Conservation (phyloP, 2,113 vertebrate species). For the Xiphophorus maculatus region DNA sequence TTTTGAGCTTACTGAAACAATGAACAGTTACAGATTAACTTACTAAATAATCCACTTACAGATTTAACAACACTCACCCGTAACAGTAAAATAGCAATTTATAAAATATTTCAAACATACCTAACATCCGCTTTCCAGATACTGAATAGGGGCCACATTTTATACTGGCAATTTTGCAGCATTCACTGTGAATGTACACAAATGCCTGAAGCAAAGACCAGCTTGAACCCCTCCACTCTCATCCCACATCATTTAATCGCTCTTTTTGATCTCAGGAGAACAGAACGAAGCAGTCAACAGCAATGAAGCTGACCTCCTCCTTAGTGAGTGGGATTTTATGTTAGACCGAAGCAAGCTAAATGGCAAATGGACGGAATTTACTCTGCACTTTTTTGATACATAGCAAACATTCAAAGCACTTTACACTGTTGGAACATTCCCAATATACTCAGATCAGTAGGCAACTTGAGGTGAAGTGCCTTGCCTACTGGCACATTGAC, state of each 20-base stretch:
- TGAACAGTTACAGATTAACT: neutral
- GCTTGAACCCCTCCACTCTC: slow-evolving; percentile 18
- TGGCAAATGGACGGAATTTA: neutral
- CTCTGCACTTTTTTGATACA: neutral
- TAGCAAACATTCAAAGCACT: neutral
- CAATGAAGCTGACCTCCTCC: slow-evolving; percentile 34
- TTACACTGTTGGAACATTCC: neutral
- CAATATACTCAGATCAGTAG: neutral
- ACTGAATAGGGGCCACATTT: too few species aligned
- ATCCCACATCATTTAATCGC: slow-evolving; percentile 41
- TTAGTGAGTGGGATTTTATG: neutral
- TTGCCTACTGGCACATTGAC: too few species aligned
- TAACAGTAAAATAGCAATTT: neutral
- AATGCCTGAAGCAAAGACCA: slow-evolving; percentile 1
- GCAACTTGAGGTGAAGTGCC: neutral
- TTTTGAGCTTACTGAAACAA: neutral
- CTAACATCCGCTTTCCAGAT: too few species aligned
- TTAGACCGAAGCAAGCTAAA: neutral
- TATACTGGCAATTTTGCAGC: too few species aligned
- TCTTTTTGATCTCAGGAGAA: slow-evolving; percentile 24
- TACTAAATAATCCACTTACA: neutral
- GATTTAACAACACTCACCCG: neutral
- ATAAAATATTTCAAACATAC: too few species aligned
- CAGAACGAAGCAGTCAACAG: slow-evolving; percentile 25
- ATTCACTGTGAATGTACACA: too few species aligned